Evolutionary conservation across 2,888 invertebrate species (phyloP).

Genomic region (Nephrotoma flavescens): DNA sequence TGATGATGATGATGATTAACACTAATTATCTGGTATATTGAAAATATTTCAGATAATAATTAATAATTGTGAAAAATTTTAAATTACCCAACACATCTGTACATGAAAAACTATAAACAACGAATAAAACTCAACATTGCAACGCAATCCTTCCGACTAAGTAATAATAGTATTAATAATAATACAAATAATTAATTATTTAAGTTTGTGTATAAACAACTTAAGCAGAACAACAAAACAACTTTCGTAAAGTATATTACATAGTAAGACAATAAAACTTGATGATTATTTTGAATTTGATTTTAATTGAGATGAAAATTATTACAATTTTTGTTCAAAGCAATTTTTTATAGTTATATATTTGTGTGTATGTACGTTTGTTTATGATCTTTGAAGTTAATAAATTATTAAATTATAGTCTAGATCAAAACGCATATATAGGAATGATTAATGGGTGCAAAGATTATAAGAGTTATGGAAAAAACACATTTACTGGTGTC

Average conservation of each 20-base stretch:
- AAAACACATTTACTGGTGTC: neutral
- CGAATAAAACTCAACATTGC: neutral
- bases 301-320: neutral
- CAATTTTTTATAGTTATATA: neutral
- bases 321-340: neutral
- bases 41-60: neutral
- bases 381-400: neutral
- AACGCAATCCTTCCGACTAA: neutral
- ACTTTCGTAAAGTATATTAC: no score
- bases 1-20: neutral
- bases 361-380: neutral
- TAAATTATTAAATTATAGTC: neutral
- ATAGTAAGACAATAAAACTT: neutral
- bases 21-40: neutral
- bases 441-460: neutral
- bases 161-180: neutral
- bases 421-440: neutral
- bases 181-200: neutral
- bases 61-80: neutral
- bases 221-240: neutral
- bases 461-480: neutral
- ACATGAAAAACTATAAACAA: neutral
- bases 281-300: neutral
- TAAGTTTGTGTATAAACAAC: neutral
- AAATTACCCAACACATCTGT: neutral